Evolutionary conservation across 2,797 vertebrate genomes (phyloP).

Genomic region (Tachyglossus aculeatus): DNA sequence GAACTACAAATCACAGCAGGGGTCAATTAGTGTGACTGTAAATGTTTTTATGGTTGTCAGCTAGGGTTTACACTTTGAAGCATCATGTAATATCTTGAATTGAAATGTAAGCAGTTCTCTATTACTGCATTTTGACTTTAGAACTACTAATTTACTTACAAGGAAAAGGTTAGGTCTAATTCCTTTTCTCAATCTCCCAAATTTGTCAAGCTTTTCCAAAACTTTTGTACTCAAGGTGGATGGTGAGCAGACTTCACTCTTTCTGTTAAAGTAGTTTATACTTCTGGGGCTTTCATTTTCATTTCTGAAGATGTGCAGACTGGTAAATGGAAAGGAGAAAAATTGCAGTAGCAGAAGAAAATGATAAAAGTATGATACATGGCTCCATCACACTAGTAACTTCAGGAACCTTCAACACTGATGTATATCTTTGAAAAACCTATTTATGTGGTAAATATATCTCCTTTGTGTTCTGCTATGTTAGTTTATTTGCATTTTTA

Average conservation of each 20-base stretch:
- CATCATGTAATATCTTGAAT: not conserved
- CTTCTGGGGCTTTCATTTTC: not conserved
- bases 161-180: conserved; percentile 3
- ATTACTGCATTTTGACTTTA: not conserved
- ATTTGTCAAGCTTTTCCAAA: not conserved
- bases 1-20: conserved; percentile 44
- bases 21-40: conserved; percentile 41
- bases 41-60: conserved; percentile 23
- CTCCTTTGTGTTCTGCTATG: too few species aligned
- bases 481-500: too few species aligned
- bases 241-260: not conserved
- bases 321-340: not conserved
- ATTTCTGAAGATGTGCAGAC: not conserved
- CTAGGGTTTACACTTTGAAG: conserved; percentile 37
- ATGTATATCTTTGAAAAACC: too few species aligned
- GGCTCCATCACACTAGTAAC: too few species aligned
- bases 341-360: too few species aligned
- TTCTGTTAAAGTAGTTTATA: not conserved
- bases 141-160: not conserved
- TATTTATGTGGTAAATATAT: too few species aligned
- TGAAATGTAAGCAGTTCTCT: conserved; percentile 14
- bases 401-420: too few species aligned
- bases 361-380: too few species aligned
- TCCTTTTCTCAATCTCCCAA: not conserved
- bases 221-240: not conserved